Evolutionary conservation across 1,140 invertebrate genomes (phyloP), one percentile per base, ranked within the genome.

Genomic region (Oncopodura yosiiana): DNA sequence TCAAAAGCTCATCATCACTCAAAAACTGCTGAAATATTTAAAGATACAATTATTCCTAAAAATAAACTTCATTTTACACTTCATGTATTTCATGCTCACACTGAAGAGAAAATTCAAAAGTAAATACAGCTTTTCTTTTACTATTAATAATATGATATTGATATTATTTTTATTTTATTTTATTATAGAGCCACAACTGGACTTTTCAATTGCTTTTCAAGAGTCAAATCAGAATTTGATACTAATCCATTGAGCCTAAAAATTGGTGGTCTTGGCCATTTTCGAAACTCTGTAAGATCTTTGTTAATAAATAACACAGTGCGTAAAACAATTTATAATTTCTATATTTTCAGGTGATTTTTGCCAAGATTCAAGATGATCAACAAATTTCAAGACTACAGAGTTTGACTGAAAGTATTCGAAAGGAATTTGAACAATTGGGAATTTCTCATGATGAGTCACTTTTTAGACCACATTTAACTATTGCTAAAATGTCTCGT

Each of bases 401-500:
- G 30, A 26, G 18, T n/a, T 32, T 58, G 16, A 37, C 56, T 21
- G 24, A 43, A 19, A 23, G 30, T 23, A 21, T 58, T 14, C 36
- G 45, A 3, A 21, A 12, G 9, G 51, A 53, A 44, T 53, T 58
- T 43, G 24, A 34, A 9, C 19, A 42, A 29, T 24, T 48, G 23
- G 44, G 38, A 11, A 53, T 58, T 41, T 19, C 34, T 1, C 42
- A 32, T 12, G 49, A 53, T 29, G 34, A 44, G 3, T 34, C 30
- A 26, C 51, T 44, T 16, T 58, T 58, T 29, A 49, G 46, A 16
- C 42, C 56, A 3, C 56, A 58, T 38, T 49, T 58, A 45, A 58
- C 56, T 2, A 58, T 58, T n/a, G 56, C 56, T 4, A 58, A 58
- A 37, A 38, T 58, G 21, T 58, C 56, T 11, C 39, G 41, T 12